phyloP scores from a whole-genome alignment of 53 echinoderm and acorn worm species.

The Actinopyga echinites region DNA sequence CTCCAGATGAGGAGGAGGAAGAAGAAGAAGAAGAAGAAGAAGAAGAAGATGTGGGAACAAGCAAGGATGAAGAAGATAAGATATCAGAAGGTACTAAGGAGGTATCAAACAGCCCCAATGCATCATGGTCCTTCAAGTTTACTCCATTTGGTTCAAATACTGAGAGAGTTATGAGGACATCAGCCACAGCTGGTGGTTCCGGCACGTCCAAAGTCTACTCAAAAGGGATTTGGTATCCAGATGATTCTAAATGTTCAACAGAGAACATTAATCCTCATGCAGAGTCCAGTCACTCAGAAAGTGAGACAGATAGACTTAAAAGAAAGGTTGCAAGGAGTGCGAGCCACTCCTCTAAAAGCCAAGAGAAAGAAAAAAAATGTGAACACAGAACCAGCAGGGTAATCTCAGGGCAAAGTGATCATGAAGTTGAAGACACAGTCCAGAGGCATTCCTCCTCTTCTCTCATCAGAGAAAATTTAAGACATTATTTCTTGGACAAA shows the following conservation, averaged over 20 bases:
- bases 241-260: not conserved
- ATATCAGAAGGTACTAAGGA: not conserved
- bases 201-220: constrained; percentile 19
- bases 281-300: constrained; percentile 21
- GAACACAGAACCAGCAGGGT: no score
- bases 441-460: constrained; percentile 36
- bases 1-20: no score
- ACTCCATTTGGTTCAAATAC: constrained; percentile 20
- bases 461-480: constrained; percentile 28
- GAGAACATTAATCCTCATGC: not conserved
- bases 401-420: not conserved
- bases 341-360: no score
- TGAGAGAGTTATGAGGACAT: constrained; percentile 27
- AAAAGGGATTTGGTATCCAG: constrained; percentile 35
- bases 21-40: not conserved
- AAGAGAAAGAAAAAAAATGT: no score
- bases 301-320: not conserved
- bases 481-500: constrained; percentile 32
- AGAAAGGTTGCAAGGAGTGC: not conserved
- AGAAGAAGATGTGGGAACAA: not conserved
- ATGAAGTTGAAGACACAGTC: not conserved
- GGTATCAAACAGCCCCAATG: not conserved
- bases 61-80: not conserved
- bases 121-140: constrained; percentile 36
- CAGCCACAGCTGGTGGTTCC: not conserved